Evolutionary conservation across 2,113 vertebrate species (phyloP).

Genomic region (Rhombomys opimus): DNA sequence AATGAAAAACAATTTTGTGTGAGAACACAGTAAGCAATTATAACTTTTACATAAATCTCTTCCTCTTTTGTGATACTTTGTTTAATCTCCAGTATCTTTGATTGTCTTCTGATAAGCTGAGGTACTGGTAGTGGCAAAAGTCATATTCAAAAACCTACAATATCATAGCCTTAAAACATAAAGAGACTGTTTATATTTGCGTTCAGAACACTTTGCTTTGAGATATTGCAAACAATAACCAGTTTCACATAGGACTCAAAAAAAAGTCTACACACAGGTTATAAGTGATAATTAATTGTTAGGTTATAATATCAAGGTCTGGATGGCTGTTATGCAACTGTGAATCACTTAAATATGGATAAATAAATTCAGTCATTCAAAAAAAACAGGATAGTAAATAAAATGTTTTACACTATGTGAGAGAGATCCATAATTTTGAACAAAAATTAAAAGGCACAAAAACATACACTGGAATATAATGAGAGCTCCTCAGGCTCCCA

Average conservation of each 20-base stretch:
- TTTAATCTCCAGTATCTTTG: background rate
- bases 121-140: background rate
- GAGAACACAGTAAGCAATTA: background rate
- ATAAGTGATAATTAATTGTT: background rate
- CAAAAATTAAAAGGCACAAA: background rate
- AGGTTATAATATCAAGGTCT: background rate
- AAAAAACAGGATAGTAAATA: background rate
- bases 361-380: background rate
- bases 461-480: background rate
- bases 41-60: background rate
- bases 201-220: background rate
- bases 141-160: background rate
- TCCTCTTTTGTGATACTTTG: background rate
- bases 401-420: background rate
- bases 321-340: background rate
- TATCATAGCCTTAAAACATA: background rate
- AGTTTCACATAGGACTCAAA: background rate
- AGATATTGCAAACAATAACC: background rate
- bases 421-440: background rate
- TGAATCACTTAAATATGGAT: background rate
- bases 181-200: background rate
- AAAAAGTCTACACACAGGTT: background rate
- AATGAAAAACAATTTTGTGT: background rate
- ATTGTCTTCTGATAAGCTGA: background rate
- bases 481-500: background rate